Evolutionary conservation across 1,140 invertebrate genomes (phyloP).

Genomic region (Procambarus virginalis): DNA sequence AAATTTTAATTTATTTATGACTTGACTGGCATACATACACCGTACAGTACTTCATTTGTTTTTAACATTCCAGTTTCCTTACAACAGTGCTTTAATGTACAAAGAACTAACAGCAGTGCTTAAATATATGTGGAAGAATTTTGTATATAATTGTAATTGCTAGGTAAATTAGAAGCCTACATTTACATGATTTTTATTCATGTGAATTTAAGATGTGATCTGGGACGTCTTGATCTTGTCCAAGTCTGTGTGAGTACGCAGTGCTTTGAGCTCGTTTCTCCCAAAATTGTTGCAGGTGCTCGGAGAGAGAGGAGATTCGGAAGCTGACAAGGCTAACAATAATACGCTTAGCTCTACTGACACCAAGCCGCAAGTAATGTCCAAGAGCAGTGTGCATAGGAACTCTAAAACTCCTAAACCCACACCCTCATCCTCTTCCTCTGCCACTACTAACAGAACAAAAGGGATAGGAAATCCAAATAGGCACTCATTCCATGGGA

Average conservation of each 20-base stretch:
- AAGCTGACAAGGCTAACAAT: slow-evolving; percentile 64
- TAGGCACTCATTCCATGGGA: slow-evolving; percentile 60
- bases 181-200: too few relatives aligned
- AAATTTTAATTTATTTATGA: too few relatives aligned
- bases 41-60: too few relatives aligned
- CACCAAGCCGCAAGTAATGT: slow-evolving; percentile 62
- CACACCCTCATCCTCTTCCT: slow-evolving; percentile 9
- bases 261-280: slow-evolving; percentile 40
- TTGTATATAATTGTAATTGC: too few relatives aligned
- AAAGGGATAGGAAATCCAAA: slow-evolving; percentile 41
- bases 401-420: slow-evolving; percentile 34
- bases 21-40: too few relatives aligned
- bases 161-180: too few relatives aligned
- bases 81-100: too few relatives aligned
- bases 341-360: slow-evolving; percentile 60
- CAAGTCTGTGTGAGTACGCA: not conserved
- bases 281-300: slow-evolving; percentile 57
- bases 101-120: too few relatives aligned
- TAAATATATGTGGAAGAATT: too few relatives aligned
- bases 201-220: not conserved
- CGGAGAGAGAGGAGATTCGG: slow-evolving; percentile 57
- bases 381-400: slow-evolving; percentile 53
- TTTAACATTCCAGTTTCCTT: too few relatives aligned
- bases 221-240: not conserved
- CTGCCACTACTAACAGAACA: slow-evolving; percentile 29